A percentile compares a stretch with the other conserved stretches of the same genome.
These are phyloP conservation scores for Odobenus rosmarus DNA, from an alignment of 2,113 vertebrate species.

Conservation along the genomic window DNA sequence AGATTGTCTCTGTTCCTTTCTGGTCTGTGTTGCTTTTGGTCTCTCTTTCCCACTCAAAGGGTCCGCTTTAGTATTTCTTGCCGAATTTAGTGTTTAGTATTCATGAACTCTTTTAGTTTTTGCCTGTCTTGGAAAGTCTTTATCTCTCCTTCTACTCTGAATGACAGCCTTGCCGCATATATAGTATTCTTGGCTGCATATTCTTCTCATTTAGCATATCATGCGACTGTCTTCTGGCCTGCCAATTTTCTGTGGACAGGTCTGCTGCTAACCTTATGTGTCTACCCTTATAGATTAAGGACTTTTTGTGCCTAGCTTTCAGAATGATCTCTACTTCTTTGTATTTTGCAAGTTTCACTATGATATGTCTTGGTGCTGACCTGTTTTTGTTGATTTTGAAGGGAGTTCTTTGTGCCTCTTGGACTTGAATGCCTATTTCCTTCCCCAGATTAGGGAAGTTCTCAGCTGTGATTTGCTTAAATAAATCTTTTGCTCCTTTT, in stretches of 20 bases:
- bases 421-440: neutral
- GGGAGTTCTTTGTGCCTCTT: neutral
- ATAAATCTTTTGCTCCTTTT: neutral
- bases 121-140: too few species aligned
- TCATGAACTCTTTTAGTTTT: too few species aligned
- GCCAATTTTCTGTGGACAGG: neutral
- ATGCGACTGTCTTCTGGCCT: too few species aligned
- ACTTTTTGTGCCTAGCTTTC: neutral
- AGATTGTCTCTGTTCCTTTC: too few species aligned
- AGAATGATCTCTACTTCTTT: neutral
- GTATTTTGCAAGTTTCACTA: neutral
- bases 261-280: neutral
- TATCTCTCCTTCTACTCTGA: neutral
- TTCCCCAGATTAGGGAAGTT: neutral
- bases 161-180: neutral
- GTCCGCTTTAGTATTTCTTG: too few species aligned
- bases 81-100: too few species aligned
- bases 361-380: neutral
- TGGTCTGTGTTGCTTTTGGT: too few species aligned
- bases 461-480: neutral
- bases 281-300: neutral
- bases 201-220: too few species aligned
- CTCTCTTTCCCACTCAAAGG: too few species aligned
- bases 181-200: too few species aligned
- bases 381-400: neutral